A percentile compares a stretch with the other conserved stretches of the same genome.
Conservation (phyloP, 2,113 vertebrate genomes). For the Tinamus guttatus region DNA sequence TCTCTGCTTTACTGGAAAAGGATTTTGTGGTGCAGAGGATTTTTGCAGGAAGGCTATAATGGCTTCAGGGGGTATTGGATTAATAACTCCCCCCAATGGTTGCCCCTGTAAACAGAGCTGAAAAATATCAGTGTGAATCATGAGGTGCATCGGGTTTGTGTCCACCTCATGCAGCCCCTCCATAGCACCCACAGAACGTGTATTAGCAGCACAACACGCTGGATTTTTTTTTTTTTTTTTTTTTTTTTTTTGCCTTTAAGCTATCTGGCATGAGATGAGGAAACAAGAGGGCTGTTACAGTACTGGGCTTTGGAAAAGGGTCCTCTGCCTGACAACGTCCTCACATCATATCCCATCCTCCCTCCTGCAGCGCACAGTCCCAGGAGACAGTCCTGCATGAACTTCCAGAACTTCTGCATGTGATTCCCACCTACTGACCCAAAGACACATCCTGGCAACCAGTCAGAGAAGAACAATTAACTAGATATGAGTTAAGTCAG, state of each 20-base stretch:
- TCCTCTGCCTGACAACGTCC: not conserved
- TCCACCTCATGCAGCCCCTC: not conserved
- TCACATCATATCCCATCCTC: not conserved
- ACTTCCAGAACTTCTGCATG: rapidly evolving
- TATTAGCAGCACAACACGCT: not conserved
- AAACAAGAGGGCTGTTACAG: not conserved
- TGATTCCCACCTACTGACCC: not conserved
- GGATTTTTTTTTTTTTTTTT: not conserved
- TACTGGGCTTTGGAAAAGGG: not conserved
- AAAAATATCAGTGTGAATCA: not conserved
- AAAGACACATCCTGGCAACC: rapidly evolving
- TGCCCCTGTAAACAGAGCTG: not conserved
- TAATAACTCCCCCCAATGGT: not conserved
- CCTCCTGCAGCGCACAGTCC: rapidly evolving
- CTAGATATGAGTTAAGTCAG: not conserved
- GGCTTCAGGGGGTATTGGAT: not conserved
- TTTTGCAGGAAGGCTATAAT: not conserved
- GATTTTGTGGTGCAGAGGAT: not conserved
- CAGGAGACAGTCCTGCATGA: not conserved
- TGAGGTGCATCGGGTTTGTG: not conserved
- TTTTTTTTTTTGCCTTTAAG: not conserved
- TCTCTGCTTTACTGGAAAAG: not conserved
- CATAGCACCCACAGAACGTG: rapidly evolving
- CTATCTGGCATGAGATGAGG: not conserved
- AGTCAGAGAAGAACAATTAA: not conserved